A percentile compares a stretch with the other conserved stretches of the same genome.
These are phyloP conservation scores for Cristatella mucedo DNA, from an alignment of 2,888 invertebrate genomes.

Conservation along the genomic window DNA sequence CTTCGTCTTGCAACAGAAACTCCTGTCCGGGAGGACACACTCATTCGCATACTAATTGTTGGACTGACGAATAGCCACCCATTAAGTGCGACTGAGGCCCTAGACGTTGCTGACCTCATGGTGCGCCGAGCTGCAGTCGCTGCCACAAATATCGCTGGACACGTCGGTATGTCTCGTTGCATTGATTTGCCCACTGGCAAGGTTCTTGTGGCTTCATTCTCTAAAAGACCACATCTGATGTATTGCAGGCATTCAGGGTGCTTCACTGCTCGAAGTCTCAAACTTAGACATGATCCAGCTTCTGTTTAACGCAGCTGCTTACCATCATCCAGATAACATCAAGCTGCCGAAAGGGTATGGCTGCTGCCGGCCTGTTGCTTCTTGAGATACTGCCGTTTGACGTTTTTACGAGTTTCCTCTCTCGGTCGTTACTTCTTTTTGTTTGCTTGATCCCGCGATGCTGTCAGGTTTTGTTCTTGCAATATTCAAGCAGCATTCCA, in stretches of 20 bases:
- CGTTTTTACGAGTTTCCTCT: too few relatives aligned
- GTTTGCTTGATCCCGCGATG: too few relatives aligned
- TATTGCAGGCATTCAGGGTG: slow-evolving; percentile 20
- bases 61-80: slow-evolving; percentile 55
- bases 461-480: too few relatives aligned
- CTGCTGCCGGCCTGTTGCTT: too few relatives aligned
- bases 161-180: too few relatives aligned
- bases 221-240: too few relatives aligned
- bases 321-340: slow-evolving; percentile 82
- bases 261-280: slow-evolving; percentile 33
- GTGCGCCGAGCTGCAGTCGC: slow-evolving; percentile 67
- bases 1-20: slow-evolving; percentile 71
- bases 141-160: slow-evolving; percentile 53
- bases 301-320: slow-evolving; percentile 72
- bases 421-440: too few relatives aligned
- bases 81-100: slow-evolving; percentile 60
- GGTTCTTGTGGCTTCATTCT: slow-evolving; percentile 4
- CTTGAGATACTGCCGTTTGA: too few relatives aligned
- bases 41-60: slow-evolving; percentile 63
- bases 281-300: slow-evolving; percentile 62
- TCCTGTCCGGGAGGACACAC: slow-evolving; percentile 65
- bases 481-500: too few relatives aligned
- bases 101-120: slow-evolving; percentile 69
- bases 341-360: slow-evolving; percentile 63
- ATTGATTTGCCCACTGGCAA: too few relatives aligned